Evolutionary conservation across 2,888 invertebrate species (phyloP), one percentile per base, ranked within the genome.

Genomic region (Pandemis heparana): DNA sequence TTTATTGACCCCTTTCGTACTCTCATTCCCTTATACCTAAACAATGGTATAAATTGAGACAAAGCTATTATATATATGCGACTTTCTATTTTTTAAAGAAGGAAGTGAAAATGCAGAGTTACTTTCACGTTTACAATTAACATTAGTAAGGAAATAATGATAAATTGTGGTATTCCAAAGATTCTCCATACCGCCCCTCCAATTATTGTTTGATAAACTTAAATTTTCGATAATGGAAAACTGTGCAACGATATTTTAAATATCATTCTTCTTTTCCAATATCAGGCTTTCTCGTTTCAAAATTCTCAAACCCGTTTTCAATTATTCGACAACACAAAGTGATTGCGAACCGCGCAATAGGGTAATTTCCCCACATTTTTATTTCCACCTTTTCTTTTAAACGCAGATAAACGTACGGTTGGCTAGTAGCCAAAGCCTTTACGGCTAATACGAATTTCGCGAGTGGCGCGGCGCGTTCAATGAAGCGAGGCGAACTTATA

Each of bases 321-420:
- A 79, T 81, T 81, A 78, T 79, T 78, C 79, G 61, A 78, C 75
- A 73, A 78, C 78, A 79, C 80, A 79, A 80, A 78, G 76, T 75
- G 74, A 75, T 76, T 77, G 76, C 78, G 76, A 81, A 78, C 77
- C 68, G 70, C 77, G 77, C 83, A 79, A 82, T 84, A 83, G 83
- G 79, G 76, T 83, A 85, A 82, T 84, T 83, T 78, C 76, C 56
- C 78, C 77, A 75, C 77, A 72, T 78, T 77, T 77, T 75, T 75
- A 77, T 79, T 82, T 78, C 79, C 75, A 81, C 84, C 84, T 82
- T 76, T 75, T 75, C 75, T 75, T 69, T 62, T 69, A 61, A 66
- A 41, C 61, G 61, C 41, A 56, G 68, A 70, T 70, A 66, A 67
- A 63, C 71, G 43, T 53, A 51, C 48, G 48, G 71, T 76, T 84